Conservation (phyloP, 2,888 invertebrate genomes). For the Eristalinus sepulchralis region DNA sequence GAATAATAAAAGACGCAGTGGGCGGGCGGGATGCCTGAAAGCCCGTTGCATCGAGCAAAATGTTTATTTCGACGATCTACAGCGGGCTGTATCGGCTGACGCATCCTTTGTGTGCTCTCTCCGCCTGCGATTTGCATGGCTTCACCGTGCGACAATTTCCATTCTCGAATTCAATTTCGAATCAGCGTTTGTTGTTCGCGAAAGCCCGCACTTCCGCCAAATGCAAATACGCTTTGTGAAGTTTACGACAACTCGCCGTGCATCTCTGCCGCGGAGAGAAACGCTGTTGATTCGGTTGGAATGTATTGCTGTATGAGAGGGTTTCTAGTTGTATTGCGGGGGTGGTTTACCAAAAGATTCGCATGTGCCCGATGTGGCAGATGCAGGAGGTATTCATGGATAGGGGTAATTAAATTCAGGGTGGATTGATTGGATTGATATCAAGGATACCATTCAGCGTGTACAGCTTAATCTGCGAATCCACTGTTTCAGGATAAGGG, state of each 20-base stretch:
- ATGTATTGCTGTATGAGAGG: slow-evolving; percentile 41
- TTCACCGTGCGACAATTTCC: slow-evolving; percentile 21
- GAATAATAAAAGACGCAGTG: slow-evolving; percentile 50
- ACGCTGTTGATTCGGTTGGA: slow-evolving; percentile 36
- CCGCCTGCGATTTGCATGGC: slow-evolving; percentile 33
- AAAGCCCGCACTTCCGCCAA: slow-evolving; percentile 58
- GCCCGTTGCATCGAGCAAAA: slow-evolving; percentile 18
- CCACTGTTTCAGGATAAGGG: no score
- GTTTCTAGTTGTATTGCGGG: slow-evolving; percentile 13
- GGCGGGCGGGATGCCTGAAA: slow-evolving; percentile 1
- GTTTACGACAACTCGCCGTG: background rate
- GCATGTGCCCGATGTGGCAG: background rate
- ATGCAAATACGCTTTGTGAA: slow-evolving; percentile 55
- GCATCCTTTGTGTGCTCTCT: background rate
- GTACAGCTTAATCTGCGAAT: background rate
- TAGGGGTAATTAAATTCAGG: slow-evolving; percentile 9
- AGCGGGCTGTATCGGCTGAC: background rate
- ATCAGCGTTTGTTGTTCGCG: slow-evolving; percentile 63
- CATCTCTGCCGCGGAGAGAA: background rate
- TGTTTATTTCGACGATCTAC: slow-evolving; percentile 50
- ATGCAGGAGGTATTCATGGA: background rate
- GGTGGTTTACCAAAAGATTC: slow-evolving; percentile 7
- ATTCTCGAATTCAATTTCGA: slow-evolving; percentile 59
- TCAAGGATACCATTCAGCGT: background rate
- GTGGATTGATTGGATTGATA: background rate